These are phyloP conservation scores for Gibbula magus DNA, from an alignment of 2,888 invertebrate species.

Conservation along the genomic window DNA sequence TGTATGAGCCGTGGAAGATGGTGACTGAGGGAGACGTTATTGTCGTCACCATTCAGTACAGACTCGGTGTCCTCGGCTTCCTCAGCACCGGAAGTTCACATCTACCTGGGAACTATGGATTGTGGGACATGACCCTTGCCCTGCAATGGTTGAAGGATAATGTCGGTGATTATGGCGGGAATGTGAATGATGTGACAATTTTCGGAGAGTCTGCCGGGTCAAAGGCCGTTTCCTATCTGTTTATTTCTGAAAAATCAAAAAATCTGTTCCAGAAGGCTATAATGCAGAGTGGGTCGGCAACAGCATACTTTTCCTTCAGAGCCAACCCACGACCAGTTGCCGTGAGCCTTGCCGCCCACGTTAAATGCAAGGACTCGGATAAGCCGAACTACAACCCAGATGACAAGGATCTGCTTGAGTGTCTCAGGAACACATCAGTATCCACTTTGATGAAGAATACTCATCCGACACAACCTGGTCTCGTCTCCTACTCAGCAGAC, in stretches of 20 bases:
- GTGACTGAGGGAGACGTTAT: constrained; percentile 32
- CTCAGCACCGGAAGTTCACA: constrained; percentile 27
- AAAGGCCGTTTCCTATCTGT: neutral
- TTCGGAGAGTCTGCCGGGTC: constrained; percentile 27
- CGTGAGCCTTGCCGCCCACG: neutral
- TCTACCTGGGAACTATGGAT: constrained; percentile 26
- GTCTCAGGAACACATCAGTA: neutral
- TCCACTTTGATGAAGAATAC: neutral
- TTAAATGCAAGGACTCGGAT: neutral
- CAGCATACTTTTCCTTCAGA: neutral
- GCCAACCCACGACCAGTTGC: neutral
- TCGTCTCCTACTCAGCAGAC: neutral
- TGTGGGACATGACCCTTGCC: constrained; percentile 31
- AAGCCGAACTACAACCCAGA: neutral
- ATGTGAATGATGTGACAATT: neutral
- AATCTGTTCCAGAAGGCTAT: constrained; percentile 14
- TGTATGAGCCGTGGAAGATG: constrained; percentile 23
- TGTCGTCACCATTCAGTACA: constrained; percentile 35
- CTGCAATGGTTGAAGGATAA: constrained; percentile 27
- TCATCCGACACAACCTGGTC: neutral
- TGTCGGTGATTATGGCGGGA: constrained; percentile 1
- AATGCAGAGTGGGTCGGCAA: constrained; percentile 12
- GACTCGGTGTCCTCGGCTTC: constrained; percentile 37
- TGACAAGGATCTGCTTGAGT: neutral
- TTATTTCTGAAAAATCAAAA: neutral